Base-by-base conservation (phyloP, 2,113 vertebrate species). In the Paraplagusia blochii region DNA sequence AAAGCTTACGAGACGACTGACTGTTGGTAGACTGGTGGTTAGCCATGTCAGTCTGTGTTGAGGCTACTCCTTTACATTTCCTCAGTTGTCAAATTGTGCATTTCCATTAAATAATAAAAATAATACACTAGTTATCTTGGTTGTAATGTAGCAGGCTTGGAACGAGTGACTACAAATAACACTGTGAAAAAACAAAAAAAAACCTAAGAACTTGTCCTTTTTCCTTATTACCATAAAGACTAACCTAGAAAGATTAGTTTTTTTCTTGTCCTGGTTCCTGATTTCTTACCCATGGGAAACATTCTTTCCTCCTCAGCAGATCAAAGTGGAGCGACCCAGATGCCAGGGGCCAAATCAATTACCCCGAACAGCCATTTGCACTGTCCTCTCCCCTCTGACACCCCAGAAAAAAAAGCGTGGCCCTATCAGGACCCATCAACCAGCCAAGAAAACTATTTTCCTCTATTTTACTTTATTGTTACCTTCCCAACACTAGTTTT, bases 331-430 rank as follows among this genome's bases (percentile, higher is more conserved):
- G 58, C 39, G 55, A 78, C 68, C 74, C 19, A 50, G 74, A 70
- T 11, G 72, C 81, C 71, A 72, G 76, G 69, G 87, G 81, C 81
- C 76, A 82, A 80, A 87, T 87, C 83, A 74, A 85, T 87, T 89
- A 88, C 84, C 83, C 75, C 43, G 47, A 57, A 65, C 59, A 69
- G 66, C 76, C 72, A 74, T 86, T 88, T 83, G 69, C 81, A 87
- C 73, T 81, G 81, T 85, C 82, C 64, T 78, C 58, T 63, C 54
- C 22, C 61, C 56, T 76, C 77, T 62, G 76, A 80, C 74, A 76
- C 36, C 22, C 67, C 67, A 84, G 70, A 79, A 29, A 6, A n/a
- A 46, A 81, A 80, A 81, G 77, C 78, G 76, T 86, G 68, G 65
- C 76, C 68, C 80, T 74, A 85, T 84, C 73, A 48, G 69, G 63